Evolutionary conservation across 2,888 invertebrate genomes (phyloP).

Genomic region (Thumatha senex): DNA sequence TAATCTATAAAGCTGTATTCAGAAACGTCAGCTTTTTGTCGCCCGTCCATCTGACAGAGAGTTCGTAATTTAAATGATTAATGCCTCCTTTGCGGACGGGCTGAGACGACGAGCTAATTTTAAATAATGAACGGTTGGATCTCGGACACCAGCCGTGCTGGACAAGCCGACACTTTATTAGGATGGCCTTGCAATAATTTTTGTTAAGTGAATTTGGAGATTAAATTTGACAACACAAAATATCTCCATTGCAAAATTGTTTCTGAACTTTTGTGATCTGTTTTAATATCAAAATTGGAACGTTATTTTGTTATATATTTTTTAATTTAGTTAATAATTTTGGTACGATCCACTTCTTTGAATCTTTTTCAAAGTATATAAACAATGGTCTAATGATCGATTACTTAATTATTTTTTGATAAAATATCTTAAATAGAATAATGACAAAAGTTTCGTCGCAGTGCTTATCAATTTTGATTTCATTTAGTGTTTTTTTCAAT

Average conservation of each 20-base stretch:
- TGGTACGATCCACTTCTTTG: too few relatives aligned
- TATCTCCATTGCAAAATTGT: background rate
- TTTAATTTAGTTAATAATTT: too few relatives aligned
- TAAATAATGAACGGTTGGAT: conserved; percentile 65
- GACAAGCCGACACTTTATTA: conserved; percentile 8
- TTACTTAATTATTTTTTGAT: too few relatives aligned
- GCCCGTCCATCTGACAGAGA: conserved; percentile 30
- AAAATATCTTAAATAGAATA: too few relatives aligned
- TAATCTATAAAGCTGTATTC: conserved; percentile 19
- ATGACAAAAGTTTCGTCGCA: too few relatives aligned
- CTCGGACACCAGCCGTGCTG: conserved; percentile 18
- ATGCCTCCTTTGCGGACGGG: conserved; percentile 49
- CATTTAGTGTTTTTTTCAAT: too few relatives aligned
- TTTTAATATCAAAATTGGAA: background rate
- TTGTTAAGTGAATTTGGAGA: background rate
- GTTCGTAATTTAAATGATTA: conserved; percentile 65
- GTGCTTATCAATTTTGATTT: too few relatives aligned
- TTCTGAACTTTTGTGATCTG: background rate
- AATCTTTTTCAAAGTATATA: too few relatives aligned
- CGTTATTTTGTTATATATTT: too few relatives aligned
- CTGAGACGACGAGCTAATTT: conserved; percentile 58
- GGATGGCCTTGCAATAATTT: conserved; percentile 6
- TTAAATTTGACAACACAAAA: background rate
- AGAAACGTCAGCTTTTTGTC: conserved; percentile 38
- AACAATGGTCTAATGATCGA: too few relatives aligned